Evolutionary conservation across 1,140 invertebrate genomes (phyloP).

Genomic region (Lepidurus apus): DNA sequence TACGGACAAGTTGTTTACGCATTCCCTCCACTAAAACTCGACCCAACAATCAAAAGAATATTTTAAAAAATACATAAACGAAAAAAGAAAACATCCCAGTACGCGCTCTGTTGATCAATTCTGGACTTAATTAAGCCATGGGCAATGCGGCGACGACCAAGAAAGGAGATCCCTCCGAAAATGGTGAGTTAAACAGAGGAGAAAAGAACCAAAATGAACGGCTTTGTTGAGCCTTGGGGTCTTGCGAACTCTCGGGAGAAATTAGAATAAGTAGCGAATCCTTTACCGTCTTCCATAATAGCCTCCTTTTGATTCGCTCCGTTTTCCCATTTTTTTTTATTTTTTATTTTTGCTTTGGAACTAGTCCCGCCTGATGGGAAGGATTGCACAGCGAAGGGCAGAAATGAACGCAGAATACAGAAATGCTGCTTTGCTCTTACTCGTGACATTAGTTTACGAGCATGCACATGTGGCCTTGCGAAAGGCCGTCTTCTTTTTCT

Average conservation of each 20-base stretch:
- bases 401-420: not conserved
- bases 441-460: not conserved
- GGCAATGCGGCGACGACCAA: constrained; percentile 59
- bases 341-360: not conserved
- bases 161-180: constrained; percentile 36
- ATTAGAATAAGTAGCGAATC: not conserved
- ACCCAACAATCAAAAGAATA: too few species aligned
- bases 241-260: not conserved
- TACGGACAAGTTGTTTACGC: too few species aligned
- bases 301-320: not conserved
- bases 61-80: too few species aligned
- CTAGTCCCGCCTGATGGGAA: too few species aligned
- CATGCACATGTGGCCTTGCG: not conserved
- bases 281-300: not conserved
- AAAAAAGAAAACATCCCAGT: too few species aligned
- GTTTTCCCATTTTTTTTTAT: not conserved
- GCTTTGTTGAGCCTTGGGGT: not conserved
- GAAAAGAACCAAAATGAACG: constrained; percentile 11
- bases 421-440: not conserved
- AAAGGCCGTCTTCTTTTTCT: not conserved
- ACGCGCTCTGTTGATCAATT: not conserved
- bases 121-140: constrained; percentile 26
- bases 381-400: not conserved
- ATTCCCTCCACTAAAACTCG: too few species aligned
- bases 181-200: constrained; percentile 31